These are phyloP conservation scores for Pycnonotus jocosus DNA, from an alignment of 2,113 vertebrate species.

Conservation along the genomic window DNA sequence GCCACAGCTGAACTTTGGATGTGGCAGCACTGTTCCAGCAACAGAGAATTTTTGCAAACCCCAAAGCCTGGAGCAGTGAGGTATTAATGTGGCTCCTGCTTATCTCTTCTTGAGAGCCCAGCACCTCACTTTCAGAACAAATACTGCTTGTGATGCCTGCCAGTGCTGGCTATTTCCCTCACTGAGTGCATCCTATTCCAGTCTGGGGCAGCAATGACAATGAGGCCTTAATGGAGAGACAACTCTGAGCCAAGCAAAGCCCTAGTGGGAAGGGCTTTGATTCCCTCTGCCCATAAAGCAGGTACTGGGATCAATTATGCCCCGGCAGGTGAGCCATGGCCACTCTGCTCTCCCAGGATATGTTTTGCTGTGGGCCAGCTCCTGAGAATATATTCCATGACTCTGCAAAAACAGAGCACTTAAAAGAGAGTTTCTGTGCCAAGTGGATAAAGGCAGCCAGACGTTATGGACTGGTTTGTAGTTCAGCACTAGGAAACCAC, in stretches of 20 bases:
- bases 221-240: not conserved
- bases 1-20: not conserved
- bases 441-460: not conserved
- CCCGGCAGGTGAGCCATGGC: not conserved
- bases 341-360: not conserved
- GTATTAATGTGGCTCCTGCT: not conserved
- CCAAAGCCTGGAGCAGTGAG: not conserved
- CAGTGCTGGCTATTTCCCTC: not conserved
- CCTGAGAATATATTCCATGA: not conserved
- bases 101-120: not conserved
- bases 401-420: not conserved
- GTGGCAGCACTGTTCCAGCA: not conserved
- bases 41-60: not conserved
- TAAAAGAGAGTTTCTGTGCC: not conserved
- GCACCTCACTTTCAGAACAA: not conserved
- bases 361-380: not conserved
- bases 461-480: not conserved
- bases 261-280: not conserved
- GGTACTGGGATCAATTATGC: not conserved
- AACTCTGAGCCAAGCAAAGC: not conserved
- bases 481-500: not conserved
- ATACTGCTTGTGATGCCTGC: not conserved
- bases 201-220: not conserved
- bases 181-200: not conserved
- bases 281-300: not conserved